These are phyloP conservation scores for Ataeniobius toweri DNA, from an alignment of 2,797 vertebrate genomes.

Conservation along the genomic window DNA sequence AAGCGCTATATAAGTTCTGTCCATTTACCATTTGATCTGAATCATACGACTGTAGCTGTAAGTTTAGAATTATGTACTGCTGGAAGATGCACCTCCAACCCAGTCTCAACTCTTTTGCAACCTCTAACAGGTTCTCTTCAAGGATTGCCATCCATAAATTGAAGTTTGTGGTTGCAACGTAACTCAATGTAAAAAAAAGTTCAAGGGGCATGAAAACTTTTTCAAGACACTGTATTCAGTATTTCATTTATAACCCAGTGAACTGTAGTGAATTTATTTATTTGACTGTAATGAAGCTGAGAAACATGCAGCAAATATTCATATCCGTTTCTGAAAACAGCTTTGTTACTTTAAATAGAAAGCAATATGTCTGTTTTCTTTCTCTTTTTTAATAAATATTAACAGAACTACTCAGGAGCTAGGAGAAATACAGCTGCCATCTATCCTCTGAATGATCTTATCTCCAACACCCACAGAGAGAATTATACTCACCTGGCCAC, in stretches of 20 bases:
- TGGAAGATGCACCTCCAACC: too few species aligned
- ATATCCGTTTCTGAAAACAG: background rate
- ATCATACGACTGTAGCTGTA: too few species aligned
- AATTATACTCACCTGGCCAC: conserved; percentile 88
- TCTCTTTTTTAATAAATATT: background rate
- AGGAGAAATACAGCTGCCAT: background rate
- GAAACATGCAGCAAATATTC: background rate
- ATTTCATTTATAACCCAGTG: background rate
- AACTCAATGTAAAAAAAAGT: too few species aligned
- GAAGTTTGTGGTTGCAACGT: too few species aligned
- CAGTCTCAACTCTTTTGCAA: too few species aligned
- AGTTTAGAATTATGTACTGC: too few species aligned
- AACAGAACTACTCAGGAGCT: background rate
- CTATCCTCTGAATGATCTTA: background rate
- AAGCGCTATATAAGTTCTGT: too few species aligned
- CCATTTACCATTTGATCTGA: too few species aligned
- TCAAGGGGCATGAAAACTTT: too few species aligned
- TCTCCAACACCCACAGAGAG: background rate
- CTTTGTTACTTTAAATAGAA: background rate
- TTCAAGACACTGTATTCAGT: background rate
- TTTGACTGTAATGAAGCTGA: background rate
- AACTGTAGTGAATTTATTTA: background rate
- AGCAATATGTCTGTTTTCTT: background rate
- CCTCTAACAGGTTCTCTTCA: too few species aligned
- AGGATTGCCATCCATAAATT: too few species aligned